Percentiles rank a stretch among this genome's conserved stretches.
phyloP scores from a whole-genome alignment of 2,888 invertebrate genomes.

The Elysia crispata region DNA sequence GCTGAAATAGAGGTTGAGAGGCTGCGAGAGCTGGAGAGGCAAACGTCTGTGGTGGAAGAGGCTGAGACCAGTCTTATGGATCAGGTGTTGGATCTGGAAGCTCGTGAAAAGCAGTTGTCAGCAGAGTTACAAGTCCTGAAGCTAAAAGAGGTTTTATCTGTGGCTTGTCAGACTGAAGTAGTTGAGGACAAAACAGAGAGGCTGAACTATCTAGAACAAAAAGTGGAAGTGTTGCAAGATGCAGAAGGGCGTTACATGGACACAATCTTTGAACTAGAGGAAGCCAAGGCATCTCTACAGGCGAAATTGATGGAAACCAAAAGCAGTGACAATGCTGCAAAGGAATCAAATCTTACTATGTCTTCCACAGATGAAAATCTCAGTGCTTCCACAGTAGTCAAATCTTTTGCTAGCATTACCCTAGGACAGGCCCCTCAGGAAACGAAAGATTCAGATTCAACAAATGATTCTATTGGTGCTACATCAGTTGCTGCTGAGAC shows the following conservation, averaged over 20 bases:
- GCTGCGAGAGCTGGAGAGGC: constrained; percentile 39
- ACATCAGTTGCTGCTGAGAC: neutral
- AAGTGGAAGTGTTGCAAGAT: constrained; percentile 57
- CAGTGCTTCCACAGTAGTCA: neutral
- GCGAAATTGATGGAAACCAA: constrained; percentile 45
- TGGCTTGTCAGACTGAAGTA: constrained; percentile 6
- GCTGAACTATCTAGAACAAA: constrained; percentile 51
- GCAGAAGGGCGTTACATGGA: constrained; percentile 62
- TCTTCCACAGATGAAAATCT: neutral
- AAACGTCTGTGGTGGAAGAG: constrained; percentile 52
- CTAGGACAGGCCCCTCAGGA: neutral
- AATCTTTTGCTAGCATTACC: neutral
- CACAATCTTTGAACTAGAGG: constrained; percentile 61
- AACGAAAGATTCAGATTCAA: neutral
- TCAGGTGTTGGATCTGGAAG: constrained; percentile 60
- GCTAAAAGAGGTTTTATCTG: neutral
- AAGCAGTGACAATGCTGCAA: neutral
- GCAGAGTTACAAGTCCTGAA: constrained; percentile 47
- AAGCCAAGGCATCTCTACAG: constrained; percentile 53
- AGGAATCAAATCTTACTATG: neutral
- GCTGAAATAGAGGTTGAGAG: constrained; percentile 50
- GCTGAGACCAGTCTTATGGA: constrained; percentile 62
- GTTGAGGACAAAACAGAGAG: constrained; percentile 48
- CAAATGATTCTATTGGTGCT: constrained; percentile 25
- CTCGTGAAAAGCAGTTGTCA: constrained; percentile 53